phyloP scores from a whole-genome alignment of 2,113 vertebrate species.

The Phoenicopterus ruber region DNA sequence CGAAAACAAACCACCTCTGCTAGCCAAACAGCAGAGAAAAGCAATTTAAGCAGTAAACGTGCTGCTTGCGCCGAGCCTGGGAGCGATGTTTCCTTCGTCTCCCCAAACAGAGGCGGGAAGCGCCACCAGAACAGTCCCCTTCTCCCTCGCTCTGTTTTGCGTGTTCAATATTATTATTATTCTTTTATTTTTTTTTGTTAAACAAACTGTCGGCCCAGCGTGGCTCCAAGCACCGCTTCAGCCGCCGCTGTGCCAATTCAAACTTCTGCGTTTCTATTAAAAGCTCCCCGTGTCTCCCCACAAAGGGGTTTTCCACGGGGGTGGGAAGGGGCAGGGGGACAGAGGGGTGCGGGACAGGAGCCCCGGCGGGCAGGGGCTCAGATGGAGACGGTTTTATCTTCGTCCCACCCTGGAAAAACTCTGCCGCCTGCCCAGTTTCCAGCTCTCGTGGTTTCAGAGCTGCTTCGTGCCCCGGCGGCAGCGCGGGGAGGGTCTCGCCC shows the following conservation, averaged over 20 bases:
- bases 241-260: neutral
- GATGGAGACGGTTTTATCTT: neutral
- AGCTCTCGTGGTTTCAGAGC: neutral
- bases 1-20: neutral
- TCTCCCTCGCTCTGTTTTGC: neutral
- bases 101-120: neutral
- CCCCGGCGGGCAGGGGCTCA: neutral
- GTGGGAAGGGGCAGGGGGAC: neutral
- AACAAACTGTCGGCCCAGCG: neutral
- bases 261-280: neutral
- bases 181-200: neutral
- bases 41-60: neutral
- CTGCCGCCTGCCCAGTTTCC: neutral
- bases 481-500: accelerated
- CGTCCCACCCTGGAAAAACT: neutral
- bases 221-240: neutral
- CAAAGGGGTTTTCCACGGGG: neutral
- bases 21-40: neutral
- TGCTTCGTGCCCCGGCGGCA: neutral
- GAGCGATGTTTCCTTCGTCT: neutral
- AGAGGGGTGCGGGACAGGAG: neutral
- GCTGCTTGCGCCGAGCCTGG: neutral
- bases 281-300: neutral
- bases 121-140: neutral
- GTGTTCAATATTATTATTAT: neutral